Evolutionary conservation across 1,140 invertebrate genomes (phyloP).

Genomic region (Mylabris phalerata): DNA sequence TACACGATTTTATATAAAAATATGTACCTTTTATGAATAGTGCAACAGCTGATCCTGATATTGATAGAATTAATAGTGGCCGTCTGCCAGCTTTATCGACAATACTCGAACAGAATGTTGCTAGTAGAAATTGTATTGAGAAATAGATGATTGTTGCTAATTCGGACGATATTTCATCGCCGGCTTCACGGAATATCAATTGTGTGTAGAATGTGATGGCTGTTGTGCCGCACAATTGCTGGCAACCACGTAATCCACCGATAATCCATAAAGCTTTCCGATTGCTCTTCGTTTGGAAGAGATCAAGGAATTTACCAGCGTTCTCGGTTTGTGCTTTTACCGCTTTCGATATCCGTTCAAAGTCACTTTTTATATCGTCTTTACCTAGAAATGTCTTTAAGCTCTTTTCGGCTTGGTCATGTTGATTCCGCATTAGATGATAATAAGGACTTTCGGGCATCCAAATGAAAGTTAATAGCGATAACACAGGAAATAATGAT

Average conservation of each 20-base stretch:
- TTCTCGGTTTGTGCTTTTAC: constrained; percentile 38
- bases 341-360: constrained; percentile 53
- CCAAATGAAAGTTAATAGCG: constrained; percentile 56
- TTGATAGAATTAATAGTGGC: constrained; percentile 58
- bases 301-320: constrained; percentile 49
- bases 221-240: constrained; percentile 69
- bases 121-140: constrained; percentile 57
- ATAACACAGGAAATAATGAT: constrained; percentile 51
- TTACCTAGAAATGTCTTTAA: constrained; percentile 56
- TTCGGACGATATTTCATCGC: constrained; percentile 39
- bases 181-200: constrained; percentile 57
- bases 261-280: constrained; percentile 57
- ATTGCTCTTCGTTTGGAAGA: constrained; percentile 51
- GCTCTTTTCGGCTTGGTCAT: constrained; percentile 53
- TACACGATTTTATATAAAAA: constrained; percentile 49
- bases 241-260: constrained; percentile 59
- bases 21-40: constrained; percentile 53
- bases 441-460: constrained; percentile 78
- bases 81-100: constrained; percentile 67
- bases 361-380: constrained; percentile 52
- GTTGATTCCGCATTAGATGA: constrained; percentile 50
- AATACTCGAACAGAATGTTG: constrained; percentile 53
- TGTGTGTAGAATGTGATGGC: constrained; percentile 68
- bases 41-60: constrained; percentile 47
- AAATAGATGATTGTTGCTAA: constrained; percentile 53